These are phyloP conservation scores for Anoplopoma fimbria DNA, from an alignment of 2,113 vertebrate genomes.

Conservation along the genomic window DNA sequence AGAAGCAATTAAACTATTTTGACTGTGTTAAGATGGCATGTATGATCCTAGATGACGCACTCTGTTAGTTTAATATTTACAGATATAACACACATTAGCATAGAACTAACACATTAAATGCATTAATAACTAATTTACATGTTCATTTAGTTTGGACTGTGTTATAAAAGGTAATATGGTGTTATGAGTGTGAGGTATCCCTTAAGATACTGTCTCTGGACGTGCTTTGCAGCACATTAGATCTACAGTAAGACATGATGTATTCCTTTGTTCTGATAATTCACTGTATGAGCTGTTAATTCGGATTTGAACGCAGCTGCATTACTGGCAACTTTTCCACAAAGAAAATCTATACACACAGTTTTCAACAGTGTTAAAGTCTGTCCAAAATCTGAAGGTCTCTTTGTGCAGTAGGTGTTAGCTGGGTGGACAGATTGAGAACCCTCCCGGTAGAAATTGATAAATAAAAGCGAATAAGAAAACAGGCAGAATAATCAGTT, in stretches of 20 bases:
- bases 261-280: neutral
- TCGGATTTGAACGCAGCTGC: neutral
- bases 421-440: neutral
- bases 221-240: neutral
- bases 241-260: neutral
- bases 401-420: neutral
- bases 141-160: neutral
- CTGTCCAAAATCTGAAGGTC: neutral
- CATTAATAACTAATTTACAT: neutral
- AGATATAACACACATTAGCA: neutral
- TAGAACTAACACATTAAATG: neutral
- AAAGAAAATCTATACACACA: neutral
- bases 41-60: neutral
- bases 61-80: neutral
- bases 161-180: neutral
- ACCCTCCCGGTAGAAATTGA: neutral
- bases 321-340: neutral
- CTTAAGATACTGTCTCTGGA: neutral
- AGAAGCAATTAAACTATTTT: neutral
- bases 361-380: slow-evolving; percentile 16
- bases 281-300: neutral
- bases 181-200: neutral
- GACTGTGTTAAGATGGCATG: neutral
- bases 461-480: neutral
- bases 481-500: neutral